Evolutionary conservation across 2,797 vertebrate genomes (phyloP).

Genomic region (Scolopax rusticola): DNA sequence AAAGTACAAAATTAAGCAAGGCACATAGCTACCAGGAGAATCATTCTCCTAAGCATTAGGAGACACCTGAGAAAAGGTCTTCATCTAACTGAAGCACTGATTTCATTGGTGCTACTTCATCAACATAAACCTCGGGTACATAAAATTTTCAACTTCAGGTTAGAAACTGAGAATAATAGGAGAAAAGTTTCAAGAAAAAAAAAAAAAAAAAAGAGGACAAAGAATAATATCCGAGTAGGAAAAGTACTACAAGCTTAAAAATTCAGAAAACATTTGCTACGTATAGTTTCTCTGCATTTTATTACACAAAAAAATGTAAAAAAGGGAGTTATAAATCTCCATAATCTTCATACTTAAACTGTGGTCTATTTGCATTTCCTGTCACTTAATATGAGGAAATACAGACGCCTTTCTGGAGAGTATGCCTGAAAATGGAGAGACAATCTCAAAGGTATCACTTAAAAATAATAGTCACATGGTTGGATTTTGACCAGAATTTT

Average conservation of each 20-base stretch:
- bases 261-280: not conserved
- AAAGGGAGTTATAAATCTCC: not conserved
- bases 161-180: not conserved
- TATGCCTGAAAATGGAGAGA: not conserved
- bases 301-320: not conserved
- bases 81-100: not conserved
- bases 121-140: not conserved
- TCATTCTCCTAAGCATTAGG: not conserved
- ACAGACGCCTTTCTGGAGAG: not conserved
- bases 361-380: slow-evolving; percentile 1
- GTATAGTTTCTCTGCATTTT: not conserved
- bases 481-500: not conserved
- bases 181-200: not conserved
- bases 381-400: slow-evolving; percentile 1
- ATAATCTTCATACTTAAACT: not conserved
- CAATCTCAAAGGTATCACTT: not conserved
- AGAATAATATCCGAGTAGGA: not conserved
- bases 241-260: not conserved
- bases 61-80: not conserved
- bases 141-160: not conserved
- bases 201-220: not conserved
- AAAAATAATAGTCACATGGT: not conserved
- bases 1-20: not conserved
- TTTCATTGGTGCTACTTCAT: not conserved
- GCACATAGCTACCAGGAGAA: not conserved